Conservation (phyloP, 1,140 invertebrate species). For the Subanguina moxae region DNA sequence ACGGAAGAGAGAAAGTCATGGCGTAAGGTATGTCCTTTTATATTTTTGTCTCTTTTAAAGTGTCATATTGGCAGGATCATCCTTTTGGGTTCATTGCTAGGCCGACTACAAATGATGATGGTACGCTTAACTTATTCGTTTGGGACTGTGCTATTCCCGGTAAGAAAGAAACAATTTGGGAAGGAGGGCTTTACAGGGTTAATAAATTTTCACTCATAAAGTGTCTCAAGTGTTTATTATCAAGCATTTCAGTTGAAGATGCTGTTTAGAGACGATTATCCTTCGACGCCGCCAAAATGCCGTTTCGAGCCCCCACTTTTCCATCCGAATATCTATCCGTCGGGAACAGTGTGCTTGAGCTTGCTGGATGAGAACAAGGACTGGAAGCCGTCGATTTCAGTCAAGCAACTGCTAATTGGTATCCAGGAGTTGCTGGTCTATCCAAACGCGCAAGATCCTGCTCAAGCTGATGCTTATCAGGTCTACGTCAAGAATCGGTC, state of each 20-base stretch:
- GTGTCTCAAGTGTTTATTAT: too few species aligned
- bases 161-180: slow-evolving; percentile 94
- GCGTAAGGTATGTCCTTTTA: slow-evolving; percentile 69
- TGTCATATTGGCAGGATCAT: slow-evolving; percentile 70
- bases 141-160: slow-evolving; percentile 99
- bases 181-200: slow-evolving; percentile 86
- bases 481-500: slow-evolving; percentile 73
- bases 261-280: slow-evolving; percentile 99
- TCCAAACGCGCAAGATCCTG: slow-evolving; percentile 86
- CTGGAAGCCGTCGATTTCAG: slow-evolving; percentile 97
- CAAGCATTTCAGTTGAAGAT: slow-evolving; percentile 69
- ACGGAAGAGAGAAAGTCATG: slow-evolving; percentile 96
- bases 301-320: slow-evolving; percentile 99
- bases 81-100: slow-evolving; percentile 96
- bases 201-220: neutral
- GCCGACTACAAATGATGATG: slow-evolving; percentile 91
- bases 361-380: slow-evolving; percentile 97
- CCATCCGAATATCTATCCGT: slow-evolving; percentile 98
- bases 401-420: slow-evolving; percentile 95
- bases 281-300: slow-evolving; percentile 98
- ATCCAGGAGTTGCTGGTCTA: slow-evolving; percentile 98
- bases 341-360: slow-evolving; percentile 93
- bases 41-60: too few species aligned
- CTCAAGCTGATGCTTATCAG: slow-evolving; percentile 98
- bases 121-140: slow-evolving; percentile 78